Evolutionary conservation across 2,888 invertebrate genomes (phyloP), one percentile per base, ranked within the genome.

Genomic region (Brachyopa scutellaris): DNA sequence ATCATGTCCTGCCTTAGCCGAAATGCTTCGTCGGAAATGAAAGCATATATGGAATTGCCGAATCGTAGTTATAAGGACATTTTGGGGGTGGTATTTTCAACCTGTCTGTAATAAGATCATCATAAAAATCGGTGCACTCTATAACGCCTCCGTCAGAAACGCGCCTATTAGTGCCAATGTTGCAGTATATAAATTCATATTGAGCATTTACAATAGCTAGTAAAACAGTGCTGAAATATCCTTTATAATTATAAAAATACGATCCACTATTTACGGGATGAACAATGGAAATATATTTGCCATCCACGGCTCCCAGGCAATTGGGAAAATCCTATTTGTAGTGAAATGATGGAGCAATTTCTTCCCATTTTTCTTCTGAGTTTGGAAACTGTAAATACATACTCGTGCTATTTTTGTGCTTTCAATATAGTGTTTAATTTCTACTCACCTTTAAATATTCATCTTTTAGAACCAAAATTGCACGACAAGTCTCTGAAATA

Each of bases 291-390:
- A 59, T 59, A 3, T 40, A 40, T 40, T 57, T 57, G 8, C 57
- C 57, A 23, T 57, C 33, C 9, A 33, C 31, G 11, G 49, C 26
- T 9, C 26, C 49, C 26, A 23, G 26, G 26, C 26, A 49, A 26
- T 53, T 29, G 17, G 33, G 26, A 11, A 73, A 73, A 55, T 73
- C 55, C 36, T 57, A 73, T 38, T 38, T 45, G 40, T 51, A 21
- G 31, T 29, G 21, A 66, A 67, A 59, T 38, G 49, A 51, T 17
- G 13, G 23, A 11, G 67, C 40, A 6, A 38, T 72, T 51, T 61
- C 51, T 47, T 62, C 61, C 61, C 72, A 64, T 26, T 73, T 57
- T 33, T 61, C 19, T 73, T 53, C 33, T 26, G 64, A 62, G 17
- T 11, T 38, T 38, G 51, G 61, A 17, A 51, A 47, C 61, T 61